Evolutionary conservation across 1,140 invertebrate species (phyloP).

Genomic region (Bombus balteatus): DNA sequence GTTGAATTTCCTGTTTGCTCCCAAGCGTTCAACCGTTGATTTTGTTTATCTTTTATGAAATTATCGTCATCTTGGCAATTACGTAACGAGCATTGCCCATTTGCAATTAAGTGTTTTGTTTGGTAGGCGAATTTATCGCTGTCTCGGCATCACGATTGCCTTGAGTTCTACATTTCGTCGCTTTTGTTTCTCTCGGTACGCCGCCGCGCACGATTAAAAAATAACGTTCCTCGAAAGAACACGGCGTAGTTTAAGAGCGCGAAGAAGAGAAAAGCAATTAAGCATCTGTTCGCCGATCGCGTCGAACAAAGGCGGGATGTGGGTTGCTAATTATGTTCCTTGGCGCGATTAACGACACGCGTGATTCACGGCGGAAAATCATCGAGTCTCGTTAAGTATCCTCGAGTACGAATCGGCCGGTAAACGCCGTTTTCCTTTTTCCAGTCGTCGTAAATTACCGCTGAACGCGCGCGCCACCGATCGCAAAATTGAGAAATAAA

Average conservation of each 20-base stretch:
- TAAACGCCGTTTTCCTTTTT: neutral
- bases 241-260: neutral
- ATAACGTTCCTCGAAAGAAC: neutral
- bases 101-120: neutral
- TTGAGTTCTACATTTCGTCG: neutral
- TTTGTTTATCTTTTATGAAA: neutral
- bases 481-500: neutral
- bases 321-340: neutral
- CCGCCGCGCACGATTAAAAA: no score
- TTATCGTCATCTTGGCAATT: neutral
- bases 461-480: neutral
- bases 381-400: neutral
- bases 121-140: neutral
- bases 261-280: neutral
- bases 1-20: neutral
- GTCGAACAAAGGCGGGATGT: neutral
- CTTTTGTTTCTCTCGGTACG: no score
- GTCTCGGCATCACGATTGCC: neutral
- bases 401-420: neutral
- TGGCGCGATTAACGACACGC: slow-evolving; percentile 11
- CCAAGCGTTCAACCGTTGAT: neutral
- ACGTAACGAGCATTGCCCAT: neutral
- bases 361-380: slow-evolving; percentile 5
- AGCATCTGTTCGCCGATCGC: neutral
- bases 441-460: neutral